These are phyloP conservation scores for Mythimna pallens DNA, from an alignment of 2,888 invertebrate genomes.

Conservation along the genomic window DNA sequence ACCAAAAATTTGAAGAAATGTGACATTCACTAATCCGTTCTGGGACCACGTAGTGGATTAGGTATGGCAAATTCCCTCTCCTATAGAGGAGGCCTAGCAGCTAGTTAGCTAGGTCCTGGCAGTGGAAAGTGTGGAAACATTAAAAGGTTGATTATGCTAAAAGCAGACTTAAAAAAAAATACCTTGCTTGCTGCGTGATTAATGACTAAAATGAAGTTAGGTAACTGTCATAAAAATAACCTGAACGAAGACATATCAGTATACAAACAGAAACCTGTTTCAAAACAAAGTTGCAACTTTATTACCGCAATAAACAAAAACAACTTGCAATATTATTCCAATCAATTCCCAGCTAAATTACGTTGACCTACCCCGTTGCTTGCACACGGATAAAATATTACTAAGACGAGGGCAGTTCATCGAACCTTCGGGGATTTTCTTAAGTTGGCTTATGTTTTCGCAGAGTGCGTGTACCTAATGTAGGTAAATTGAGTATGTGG, in stretches of 20 bases:
- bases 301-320: conserved; percentile 39
- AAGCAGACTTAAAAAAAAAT: background rate
- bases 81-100: no score
- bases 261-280: conserved; percentile 35
- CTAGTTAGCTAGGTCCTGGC: no score
- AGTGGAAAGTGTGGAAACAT: no score
- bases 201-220: background rate
- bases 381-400: conserved; percentile 6
- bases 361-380: conserved; percentile 23
- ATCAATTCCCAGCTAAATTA: conserved; percentile 40
- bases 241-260: conserved; percentile 14
- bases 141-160: no score
- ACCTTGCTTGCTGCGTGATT: background rate
- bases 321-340: conserved; percentile 57
- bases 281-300: conserved; percentile 51
- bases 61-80: no score
- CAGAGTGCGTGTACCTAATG: conserved; percentile 27
- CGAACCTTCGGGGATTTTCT: conserved; percentile 37
- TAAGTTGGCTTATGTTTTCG: conserved; percentile 33
- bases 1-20: no score
- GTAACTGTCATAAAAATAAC: conserved; percentile 20
- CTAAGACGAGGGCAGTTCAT: conserved; percentile 28
- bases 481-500: conserved; percentile 44
- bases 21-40: no score
- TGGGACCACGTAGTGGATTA: no score